Conservation (phyloP, 2,888 invertebrate species). For the Psylliodes chrysocephalus region DNA sequence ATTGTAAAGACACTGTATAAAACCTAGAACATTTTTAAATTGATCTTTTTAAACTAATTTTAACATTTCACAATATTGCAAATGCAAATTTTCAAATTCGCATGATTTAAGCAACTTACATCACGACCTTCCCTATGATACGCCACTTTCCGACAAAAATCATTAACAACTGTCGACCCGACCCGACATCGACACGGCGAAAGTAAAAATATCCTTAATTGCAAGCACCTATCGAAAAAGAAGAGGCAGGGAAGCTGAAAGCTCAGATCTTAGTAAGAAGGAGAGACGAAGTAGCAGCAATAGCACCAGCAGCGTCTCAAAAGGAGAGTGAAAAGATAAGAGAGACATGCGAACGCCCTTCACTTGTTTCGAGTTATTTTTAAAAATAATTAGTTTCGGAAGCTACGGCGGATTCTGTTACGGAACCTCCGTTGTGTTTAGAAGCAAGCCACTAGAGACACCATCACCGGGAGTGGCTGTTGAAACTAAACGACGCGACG, state of each 20-base stretch:
- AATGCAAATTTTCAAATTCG: no score
- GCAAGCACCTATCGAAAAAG: conserved; percentile 45
- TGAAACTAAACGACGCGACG: no score
- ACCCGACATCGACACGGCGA: conserved; percentile 27
- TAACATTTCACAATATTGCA: no score
- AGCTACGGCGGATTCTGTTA: conserved; percentile 49
- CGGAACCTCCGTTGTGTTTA: conserved; percentile 31
- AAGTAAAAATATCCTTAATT: conserved; percentile 42
- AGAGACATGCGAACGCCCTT: conserved; percentile 44
- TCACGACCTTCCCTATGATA: no score
- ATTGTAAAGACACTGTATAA: no score
- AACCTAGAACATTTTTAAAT: no score
- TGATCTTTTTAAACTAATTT: no score
- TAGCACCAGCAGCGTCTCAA: conserved; percentile 1
- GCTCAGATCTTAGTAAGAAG: no score
- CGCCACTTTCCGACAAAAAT: conserved; percentile 35
- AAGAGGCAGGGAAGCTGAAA: background rate
- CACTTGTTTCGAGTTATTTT: conserved; percentile 51
- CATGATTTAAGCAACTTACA: no score
- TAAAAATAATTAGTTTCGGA: conserved; percentile 60
- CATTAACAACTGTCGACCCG: conserved; percentile 38
- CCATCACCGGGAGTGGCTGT: conserved; percentile 15
- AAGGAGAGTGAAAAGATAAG: conserved; percentile 35
- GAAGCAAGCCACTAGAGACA: conserved; percentile 19
- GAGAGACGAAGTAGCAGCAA: no score